Evolutionary conservation across 1,140 invertebrate genomes (phyloP), one percentile per base, ranked within the genome.

Genomic region (Acromyrmex charruanus): DNA sequence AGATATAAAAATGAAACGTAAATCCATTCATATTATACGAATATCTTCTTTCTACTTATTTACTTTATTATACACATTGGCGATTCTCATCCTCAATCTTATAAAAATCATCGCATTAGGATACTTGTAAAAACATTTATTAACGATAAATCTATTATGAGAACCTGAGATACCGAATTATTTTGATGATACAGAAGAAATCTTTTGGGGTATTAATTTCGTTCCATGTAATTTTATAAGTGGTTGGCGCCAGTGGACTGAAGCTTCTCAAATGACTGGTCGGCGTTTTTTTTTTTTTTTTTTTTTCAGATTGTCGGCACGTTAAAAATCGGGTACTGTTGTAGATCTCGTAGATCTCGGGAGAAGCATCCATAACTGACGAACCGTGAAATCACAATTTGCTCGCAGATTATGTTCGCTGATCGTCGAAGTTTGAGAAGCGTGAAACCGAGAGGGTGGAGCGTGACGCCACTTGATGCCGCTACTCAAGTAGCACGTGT

Each of bases 331-430:
- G 18, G 39, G 53, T 21, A 87, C 82, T 85, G 86, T 68, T 44
- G 59, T 61, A 81, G n/a, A 44, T 84, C 77, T 88, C 65, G 81
- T 88, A 87, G 87, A 91, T 87, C 79, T 77, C 21, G 66, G 55
- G 89, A 90, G 88, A 90, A 92, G 93, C 93, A 89, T 91, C 92
- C 89, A 68, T 80, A 75, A 77, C 90, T 90, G 91, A 81, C 92
- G 91, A 88, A 79, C 93, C 93, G 91, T 93, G 91, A 94, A 95
- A 95, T 95, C 92, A 90, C 91, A 92, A 94, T 94, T 94, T 94
- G 88, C 88, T 90, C 88, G 93, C 88, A 92, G 93, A 95, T 93
- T 94, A 94, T 92, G 79, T 88, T 89, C 89, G 90, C 89, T 90
- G 91, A 94, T 93, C 93, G 90, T 87, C 90, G 72, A 88, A 90